Evolutionary conservation across 2,888 invertebrate genomes (phyloP).

Genomic region (Cephonodes hylas): DNA sequence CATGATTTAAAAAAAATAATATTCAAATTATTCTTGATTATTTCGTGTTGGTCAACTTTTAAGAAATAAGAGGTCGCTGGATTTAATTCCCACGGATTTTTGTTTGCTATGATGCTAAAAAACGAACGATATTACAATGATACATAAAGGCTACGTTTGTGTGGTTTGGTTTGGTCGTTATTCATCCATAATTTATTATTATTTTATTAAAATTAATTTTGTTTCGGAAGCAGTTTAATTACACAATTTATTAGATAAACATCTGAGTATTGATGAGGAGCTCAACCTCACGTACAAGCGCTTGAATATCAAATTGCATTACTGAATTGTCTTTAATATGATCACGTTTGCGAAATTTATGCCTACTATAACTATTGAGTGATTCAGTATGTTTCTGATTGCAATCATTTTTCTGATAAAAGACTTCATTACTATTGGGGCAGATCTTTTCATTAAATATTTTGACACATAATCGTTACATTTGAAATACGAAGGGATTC

Average conservation of each 20-base stretch:
- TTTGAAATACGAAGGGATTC: background rate
- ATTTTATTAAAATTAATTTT: background rate
- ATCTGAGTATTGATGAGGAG: background rate
- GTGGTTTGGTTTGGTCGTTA: no score
- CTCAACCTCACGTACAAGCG: slow-evolving; percentile 12
- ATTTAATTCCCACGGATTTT: no score
- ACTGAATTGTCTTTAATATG: slow-evolving; percentile 25
- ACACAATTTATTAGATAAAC: background rate
- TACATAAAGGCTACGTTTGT: no score
- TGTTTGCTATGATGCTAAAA: no score
- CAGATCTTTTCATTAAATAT: no score
- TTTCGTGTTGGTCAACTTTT: background rate
- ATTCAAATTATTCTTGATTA: background rate
- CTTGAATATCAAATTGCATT: slow-evolving; percentile 29
- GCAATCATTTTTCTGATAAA: background rate
- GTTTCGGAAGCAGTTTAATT: background rate
- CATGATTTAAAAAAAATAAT: background rate
- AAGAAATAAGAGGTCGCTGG: no score
- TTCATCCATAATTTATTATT: no score
- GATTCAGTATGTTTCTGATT: background rate
- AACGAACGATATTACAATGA: no score
- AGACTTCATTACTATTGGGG: no score
- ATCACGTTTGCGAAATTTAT: slow-evolving; percentile 23
- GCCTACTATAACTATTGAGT: background rate
- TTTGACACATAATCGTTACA: no score